Evolutionary conservation across 2,113 vertebrate genomes (phyloP), one percentile per base, ranked within the genome.

Genomic region (Shinisaurus crocodilurus): DNA sequence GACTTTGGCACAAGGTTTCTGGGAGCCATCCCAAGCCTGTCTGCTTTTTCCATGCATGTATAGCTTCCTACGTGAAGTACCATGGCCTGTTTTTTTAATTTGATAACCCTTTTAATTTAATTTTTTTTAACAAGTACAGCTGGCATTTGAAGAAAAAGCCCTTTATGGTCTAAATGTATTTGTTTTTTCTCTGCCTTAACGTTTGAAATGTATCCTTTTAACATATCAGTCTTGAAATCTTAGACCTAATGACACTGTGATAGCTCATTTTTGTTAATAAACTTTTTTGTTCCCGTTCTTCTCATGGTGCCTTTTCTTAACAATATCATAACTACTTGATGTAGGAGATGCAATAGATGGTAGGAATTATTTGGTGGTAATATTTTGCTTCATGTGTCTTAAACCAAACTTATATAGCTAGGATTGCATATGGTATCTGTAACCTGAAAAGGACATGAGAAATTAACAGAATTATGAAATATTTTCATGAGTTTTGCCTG

Each of bases 111-210:
- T 65, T 27, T 70, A 80, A 45, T 88, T 88, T 79, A 0, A 81
- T 2, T 88, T 69, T 86, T 88, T 79, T 72, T 48, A 83, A 15
- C 0, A 80, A 86, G 6, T 74, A 79, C 76, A 9, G 20, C 70
- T 0, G 10, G 7, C 1, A 0, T 85, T 92, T 54, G 34, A 83
- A 92, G 91, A 91, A 88, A 81, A 74, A 63, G 0, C 32, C 48
- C 77, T 91, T 43, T 3, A 0, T 1, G 6, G 87, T 93, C 74
- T 10, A 13, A 29, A 25, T 80, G 93, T 86, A 76, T 75, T 90
- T 48, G 2, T 93, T 92, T 94, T 85, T 23, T n/a, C 94, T 96
- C 97, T 98, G 97, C 97, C 97, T 97, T 97, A 96, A 96, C 92
- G 95, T 94, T 95, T 92, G 89, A 92, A n/a, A 69, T 80, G 88